phyloP scores from a whole-genome alignment of 2,888 invertebrate species.

The Harpagoxenus sublaevis region DNA sequence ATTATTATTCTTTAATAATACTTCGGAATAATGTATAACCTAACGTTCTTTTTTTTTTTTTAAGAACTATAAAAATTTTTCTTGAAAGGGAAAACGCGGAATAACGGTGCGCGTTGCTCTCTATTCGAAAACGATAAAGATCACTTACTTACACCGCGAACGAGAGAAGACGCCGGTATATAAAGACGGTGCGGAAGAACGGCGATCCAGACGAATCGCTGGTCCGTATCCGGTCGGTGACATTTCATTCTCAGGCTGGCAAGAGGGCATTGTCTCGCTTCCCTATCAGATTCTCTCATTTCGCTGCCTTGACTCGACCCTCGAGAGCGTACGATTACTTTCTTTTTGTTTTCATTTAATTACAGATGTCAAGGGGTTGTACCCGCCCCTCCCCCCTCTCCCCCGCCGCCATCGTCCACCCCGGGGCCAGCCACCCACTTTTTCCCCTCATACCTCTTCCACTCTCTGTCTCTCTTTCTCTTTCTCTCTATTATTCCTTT shows the following conservation, averaged over 20 bases:
- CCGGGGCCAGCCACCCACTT: conserved; percentile 62
- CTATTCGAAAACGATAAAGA: conserved; percentile 24
- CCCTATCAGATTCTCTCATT: conserved; percentile 85
- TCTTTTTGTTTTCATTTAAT: conserved; percentile 86
- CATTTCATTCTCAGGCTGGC: conserved; percentile 83
- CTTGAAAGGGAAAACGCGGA: neutral
- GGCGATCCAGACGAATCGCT: conserved; percentile 81
- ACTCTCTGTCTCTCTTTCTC: conserved; percentile 72
- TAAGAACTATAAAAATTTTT: neutral
- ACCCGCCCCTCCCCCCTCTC: conserved; percentile 69
- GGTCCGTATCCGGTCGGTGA: conserved; percentile 82
- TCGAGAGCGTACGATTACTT: conserved; percentile 85
- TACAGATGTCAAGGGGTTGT: conserved; percentile 86
- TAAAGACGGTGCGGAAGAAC: conserved; percentile 76
- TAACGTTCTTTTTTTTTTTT: neutral
- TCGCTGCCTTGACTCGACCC: conserved; percentile 83
- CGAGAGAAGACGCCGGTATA: conserved; percentile 56
- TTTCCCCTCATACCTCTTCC: conserved; percentile 73
- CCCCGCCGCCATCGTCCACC: conserved; percentile 43
- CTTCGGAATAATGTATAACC: neutral
- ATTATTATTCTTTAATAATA: neutral
- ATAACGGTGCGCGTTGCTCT: neutral
- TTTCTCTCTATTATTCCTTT: conserved; percentile 83
- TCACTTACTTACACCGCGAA: neutral
- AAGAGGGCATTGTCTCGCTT: conserved; percentile 83